A percentile compares a stretch with the other conserved stretches of the same genome.
phyloP scores from a whole-genome alignment of 2,113 vertebrate species.

The Tauraco erythrolophus region DNA sequence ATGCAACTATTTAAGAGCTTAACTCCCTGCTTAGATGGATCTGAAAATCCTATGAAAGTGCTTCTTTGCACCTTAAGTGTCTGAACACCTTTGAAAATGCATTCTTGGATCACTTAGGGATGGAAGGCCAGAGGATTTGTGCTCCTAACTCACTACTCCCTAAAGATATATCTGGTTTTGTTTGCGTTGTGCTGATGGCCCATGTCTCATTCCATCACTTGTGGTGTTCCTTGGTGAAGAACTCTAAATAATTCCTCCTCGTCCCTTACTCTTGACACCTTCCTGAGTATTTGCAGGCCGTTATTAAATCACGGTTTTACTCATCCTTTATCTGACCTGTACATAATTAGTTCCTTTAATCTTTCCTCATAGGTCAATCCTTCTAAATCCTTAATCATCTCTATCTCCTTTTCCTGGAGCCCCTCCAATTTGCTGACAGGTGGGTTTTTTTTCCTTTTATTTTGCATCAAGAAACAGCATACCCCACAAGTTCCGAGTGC shows the following conservation, averaged over 20 bases:
- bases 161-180: background rate
- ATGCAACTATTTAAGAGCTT: background rate
- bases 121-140: background rate
- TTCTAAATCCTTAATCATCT: conserved; percentile 70
- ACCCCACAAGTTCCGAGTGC: background rate
- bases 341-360: conserved; percentile 76
- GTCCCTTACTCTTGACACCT: conserved; percentile 44
- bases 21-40: background rate
- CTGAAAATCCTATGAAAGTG: conserved; percentile 42
- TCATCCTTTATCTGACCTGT: conserved; percentile 73
- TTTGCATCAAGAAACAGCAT: conserved; percentile 19
- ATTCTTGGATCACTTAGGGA: background rate
- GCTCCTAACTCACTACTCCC: background rate
- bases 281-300: conserved; percentile 43
- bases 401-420: conserved; percentile 63
- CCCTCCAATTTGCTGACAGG: conserved; percentile 49
- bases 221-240: background rate
- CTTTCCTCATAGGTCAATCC: conserved; percentile 74
- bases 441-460: background rate
- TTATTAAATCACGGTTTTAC: conserved; percentile 73
- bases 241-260: conserved; percentile 38
- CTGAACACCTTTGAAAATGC: background rate
- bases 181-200: background rate
- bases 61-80: background rate
- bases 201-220: background rate